Conservation (phyloP, 2,797 vertebrate genomes). For the Peromyscus attwateri region DNA sequence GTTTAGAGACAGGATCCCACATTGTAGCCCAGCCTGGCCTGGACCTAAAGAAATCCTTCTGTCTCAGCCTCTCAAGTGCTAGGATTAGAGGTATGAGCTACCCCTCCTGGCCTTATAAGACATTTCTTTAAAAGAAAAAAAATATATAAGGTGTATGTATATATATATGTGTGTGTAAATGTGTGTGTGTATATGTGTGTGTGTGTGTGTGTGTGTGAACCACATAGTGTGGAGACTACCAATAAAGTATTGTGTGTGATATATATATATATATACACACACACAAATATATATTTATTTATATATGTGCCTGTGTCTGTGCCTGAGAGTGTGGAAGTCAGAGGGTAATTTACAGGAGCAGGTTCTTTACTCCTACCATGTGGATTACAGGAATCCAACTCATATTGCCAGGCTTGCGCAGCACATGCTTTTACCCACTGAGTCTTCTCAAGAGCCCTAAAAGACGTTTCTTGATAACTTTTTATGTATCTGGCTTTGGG, state of each 20-base stretch:
- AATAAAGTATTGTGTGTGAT: no score
- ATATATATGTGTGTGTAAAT: no score
- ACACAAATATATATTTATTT: not conserved
- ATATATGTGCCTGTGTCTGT: not conserved
- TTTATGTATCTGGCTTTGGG: constrained; percentile 36
- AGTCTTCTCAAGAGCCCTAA: not conserved
- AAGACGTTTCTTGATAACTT: constrained; percentile 51
- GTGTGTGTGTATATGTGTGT: no score
- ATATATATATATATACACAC: not conserved
- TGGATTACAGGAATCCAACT: not conserved
- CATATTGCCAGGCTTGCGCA: not conserved
- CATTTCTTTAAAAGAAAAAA: not conserved
- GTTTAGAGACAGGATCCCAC: not conserved
- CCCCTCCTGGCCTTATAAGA: not conserved
- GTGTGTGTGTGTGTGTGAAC: no score
- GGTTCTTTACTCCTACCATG: not conserved
- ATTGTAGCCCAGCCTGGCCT: not conserved
- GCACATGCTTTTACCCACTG: no score
- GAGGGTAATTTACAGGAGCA: not conserved
- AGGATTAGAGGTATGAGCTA: not conserved
- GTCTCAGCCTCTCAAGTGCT: not conserved
- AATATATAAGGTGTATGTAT: no score
- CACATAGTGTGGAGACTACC: no score
- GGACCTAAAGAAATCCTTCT: not conserved
- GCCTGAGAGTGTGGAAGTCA: not conserved